phyloP scores from a whole-genome alignment of 2,888 invertebrate species.

The Acanthopleura granulata region DNA sequence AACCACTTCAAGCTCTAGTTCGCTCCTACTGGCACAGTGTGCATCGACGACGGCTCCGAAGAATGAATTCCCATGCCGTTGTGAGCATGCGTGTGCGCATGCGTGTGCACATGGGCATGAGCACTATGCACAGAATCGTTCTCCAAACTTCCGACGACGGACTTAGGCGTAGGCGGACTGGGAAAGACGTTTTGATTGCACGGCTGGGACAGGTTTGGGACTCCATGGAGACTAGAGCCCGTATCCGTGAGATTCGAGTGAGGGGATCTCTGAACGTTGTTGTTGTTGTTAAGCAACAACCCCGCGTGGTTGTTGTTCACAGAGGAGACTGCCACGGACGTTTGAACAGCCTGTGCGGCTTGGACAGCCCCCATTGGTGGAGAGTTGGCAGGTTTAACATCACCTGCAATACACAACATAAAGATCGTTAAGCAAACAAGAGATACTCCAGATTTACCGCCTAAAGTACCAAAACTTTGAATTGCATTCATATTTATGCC shows the following conservation, averaged over 20 bases:
- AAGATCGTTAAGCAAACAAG: too few relatives aligned
- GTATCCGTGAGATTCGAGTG: not conserved
- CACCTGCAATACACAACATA: not conserved
- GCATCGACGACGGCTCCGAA: not conserved
- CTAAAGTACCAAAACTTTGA: too few relatives aligned
- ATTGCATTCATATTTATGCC: too few relatives aligned
- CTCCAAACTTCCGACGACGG: not conserved
- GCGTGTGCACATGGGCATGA: conserved; percentile 3
- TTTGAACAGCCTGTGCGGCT: not conserved
- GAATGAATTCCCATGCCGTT: not conserved
- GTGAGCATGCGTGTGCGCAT: conserved; percentile 14
- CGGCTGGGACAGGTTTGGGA: not conserved
- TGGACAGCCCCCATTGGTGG: conserved; percentile 13
- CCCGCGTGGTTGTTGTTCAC: not conserved
- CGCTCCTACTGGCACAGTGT: conserved; percentile 7
- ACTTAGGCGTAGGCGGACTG: not conserved
- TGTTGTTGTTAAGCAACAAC: not conserved
- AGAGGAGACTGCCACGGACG: not conserved
- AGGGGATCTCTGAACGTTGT: not conserved
- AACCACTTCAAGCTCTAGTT: conserved; percentile 1
- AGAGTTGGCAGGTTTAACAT: not conserved
- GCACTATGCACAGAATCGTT: conserved; percentile 5
- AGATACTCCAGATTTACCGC: too few relatives aligned
- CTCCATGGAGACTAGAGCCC: not conserved
- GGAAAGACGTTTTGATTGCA: conserved; percentile 18